Conservation (phyloP, 2,113 vertebrate species). For the Vimba vimba region DNA sequence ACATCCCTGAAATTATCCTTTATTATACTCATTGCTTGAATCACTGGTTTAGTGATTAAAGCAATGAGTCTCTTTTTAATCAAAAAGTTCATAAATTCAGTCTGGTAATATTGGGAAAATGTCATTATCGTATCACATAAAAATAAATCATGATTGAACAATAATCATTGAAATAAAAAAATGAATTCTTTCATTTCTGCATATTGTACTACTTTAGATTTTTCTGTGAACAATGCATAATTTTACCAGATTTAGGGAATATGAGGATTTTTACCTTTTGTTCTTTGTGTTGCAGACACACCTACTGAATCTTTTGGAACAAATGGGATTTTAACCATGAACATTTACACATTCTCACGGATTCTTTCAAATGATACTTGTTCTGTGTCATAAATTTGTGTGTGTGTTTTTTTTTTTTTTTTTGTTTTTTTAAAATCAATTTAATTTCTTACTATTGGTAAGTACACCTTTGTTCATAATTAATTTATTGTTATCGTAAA, state of each 20-base stretch:
- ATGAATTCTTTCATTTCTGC: neutral
- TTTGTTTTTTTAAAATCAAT: neutral
- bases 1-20: neutral
- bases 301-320: slow-evolving; percentile 63
- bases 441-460: neutral
- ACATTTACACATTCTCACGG: slow-evolving; percentile 66
- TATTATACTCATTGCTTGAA: neutral
- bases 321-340: slow-evolving; percentile 74
- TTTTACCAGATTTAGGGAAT: neutral
- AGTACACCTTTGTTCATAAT: slow-evolving; percentile 30
- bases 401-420: neutral
- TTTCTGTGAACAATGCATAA: neutral
- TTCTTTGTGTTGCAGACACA: slow-evolving; percentile 65
- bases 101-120: neutral
- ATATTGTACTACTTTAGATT: neutral
- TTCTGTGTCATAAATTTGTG: slow-evolving; percentile 56
- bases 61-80: neutral
- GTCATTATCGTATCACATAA: neutral
- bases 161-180: neutral
- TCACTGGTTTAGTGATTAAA: neutral
- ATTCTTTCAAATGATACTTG: slow-evolving; percentile 61
- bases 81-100: neutral
- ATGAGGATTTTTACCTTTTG: neutral
- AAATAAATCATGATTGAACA: too few relatives aligned
- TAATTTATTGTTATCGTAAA: slow-evolving; percentile 46